Evolutionary conservation across 2,888 invertebrate species (phyloP).

Genomic region (Scaptomyza tumidula): DNA sequence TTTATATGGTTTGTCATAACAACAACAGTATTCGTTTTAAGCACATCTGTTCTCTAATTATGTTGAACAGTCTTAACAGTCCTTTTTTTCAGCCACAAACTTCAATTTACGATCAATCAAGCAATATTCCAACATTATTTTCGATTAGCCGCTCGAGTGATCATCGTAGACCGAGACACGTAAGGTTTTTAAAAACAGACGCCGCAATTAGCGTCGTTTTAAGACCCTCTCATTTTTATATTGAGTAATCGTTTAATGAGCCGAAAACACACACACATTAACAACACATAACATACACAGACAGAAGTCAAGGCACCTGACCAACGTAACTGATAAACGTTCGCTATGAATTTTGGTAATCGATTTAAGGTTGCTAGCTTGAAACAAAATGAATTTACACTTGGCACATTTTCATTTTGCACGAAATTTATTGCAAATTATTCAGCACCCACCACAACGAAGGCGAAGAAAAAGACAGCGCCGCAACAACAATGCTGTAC

Average conservation of each 20-base stretch:
- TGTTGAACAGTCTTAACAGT: constrained; percentile 1
- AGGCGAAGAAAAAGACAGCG: constrained; percentile 16
- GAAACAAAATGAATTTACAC: constrained; percentile 45
- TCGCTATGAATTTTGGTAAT: constrained; percentile 28
- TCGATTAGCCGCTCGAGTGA: constrained; percentile 57
- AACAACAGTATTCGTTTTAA: background rate
- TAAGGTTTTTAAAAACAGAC: constrained; percentile 46
- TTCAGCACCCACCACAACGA: constrained; percentile 58
- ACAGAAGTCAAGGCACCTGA: constrained; percentile 54
- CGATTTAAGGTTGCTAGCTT: constrained; percentile 46
- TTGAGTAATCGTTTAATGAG: constrained; percentile 70
- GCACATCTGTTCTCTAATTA: constrained; percentile 6
- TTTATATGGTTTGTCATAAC: background rate
- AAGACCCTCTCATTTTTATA: constrained; percentile 41
- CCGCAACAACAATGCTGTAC: constrained; percentile 26
- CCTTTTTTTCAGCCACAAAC: constrained; percentile 58
- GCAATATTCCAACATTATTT: constrained; percentile 41
- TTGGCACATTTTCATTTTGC: constrained; percentile 48
- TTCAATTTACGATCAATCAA: constrained; percentile 66
- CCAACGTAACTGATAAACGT: constrained; percentile 59
- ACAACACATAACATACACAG: constrained; percentile 1
- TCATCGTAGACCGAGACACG: constrained; percentile 11
- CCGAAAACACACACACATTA: constrained; percentile 22
- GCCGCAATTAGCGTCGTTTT: constrained; percentile 52
- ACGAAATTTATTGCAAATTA: constrained; percentile 47